These are phyloP conservation scores for Formica exsecta DNA, from an alignment of 1,140 invertebrate genomes.

Conservation along the genomic window DNA sequence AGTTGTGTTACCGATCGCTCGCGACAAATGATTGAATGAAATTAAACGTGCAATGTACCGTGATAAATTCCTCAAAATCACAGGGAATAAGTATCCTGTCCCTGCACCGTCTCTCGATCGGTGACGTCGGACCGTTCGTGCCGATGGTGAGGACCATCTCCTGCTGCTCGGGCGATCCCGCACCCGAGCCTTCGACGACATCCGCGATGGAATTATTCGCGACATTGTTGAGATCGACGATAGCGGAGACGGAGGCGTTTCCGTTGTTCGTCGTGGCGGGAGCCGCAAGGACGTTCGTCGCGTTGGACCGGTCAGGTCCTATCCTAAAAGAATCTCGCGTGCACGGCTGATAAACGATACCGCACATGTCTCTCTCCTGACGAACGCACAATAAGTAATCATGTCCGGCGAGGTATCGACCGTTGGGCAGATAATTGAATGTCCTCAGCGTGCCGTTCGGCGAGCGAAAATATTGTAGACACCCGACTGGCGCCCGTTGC, in stretches of 20 bases:
- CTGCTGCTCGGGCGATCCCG: conserved; percentile 46
- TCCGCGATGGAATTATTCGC: conserved; percentile 54
- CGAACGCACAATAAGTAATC: conserved; percentile 93
- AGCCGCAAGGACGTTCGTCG: conserved; percentile 52
- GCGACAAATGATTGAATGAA: not conserved
- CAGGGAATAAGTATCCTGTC: conserved; percentile 93
- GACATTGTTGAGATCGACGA: not conserved
- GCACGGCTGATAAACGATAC: conserved; percentile 92
- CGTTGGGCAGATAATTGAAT: conserved; percentile 93
- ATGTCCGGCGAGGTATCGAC: conserved; percentile 92
- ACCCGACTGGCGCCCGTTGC: conserved; percentile 91
- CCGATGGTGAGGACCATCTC: conserved; percentile 20
- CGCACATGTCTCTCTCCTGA: conserved; percentile 90
- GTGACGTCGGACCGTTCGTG: conserved; percentile 59
- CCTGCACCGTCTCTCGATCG: conserved; percentile 86
- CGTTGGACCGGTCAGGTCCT: conserved; percentile 84
- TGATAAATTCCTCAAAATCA: conserved; percentile 93
- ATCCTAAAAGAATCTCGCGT: conserved; percentile 92
- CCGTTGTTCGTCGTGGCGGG: conserved; percentile 61
- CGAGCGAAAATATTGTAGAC: conserved; percentile 90
- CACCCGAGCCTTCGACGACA: conserved; percentile 80
- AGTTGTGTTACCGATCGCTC: no score
- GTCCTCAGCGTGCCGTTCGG: conserved; percentile 90
- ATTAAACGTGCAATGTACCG: conserved; percentile 85
- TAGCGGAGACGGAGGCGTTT: not conserved